Base-by-base conservation (phyloP, 1,140 invertebrate genomes). In the Leucophenga varia region DNA sequence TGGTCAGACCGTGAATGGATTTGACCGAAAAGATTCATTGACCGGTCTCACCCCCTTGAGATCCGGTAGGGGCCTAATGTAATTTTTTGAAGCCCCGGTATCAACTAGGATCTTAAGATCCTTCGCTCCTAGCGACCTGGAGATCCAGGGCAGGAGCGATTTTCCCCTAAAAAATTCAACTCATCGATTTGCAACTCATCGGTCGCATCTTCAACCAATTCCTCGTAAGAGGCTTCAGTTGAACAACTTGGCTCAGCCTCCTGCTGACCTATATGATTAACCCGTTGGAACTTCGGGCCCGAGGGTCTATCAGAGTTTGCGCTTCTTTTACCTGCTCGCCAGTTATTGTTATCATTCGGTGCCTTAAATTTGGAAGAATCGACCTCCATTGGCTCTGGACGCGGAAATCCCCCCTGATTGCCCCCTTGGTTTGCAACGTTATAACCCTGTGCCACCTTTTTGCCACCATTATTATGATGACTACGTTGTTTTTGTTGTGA, bases 11-110 rank as follows among this genome's bases (percentile, higher is more conserved):
- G 9, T 13, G 21, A 30, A 10, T 2, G n/a, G n/a, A n/a, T n/a
- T n/a, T 43, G 6, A 43, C 13, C 8, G 31, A 12, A 43, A 28
- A 13, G 41, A 16, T 31, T 25, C 31, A 17, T 43, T 19, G 12
- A 39, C 37, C 7, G 37, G 37, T 20, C 7, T 20, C n/a, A 39
- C 18, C 7, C 16, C 14, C 6, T 19, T 20, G 22, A 7, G 12
- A 28, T 12, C n/a, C n/a, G n/a, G 16, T 28, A 6, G 16, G 9
- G n/a, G n/a, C n/a, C n/a, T 28, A 30, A 42, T 18, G 25, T 42
- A 28, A 30, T 42, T 42, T 28, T 42, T 42, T 40, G 38, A 21
- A 17, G 38, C 38, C n/a, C 38, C 38, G 8, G 38, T 22, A 22
- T 21, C 38, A 12, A 22, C 21, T 20, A 19, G 12, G 10, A 22